Evolutionary conservation across 2,113 vertebrate genomes (phyloP), one percentile per base, ranked within the genome.

Genomic region (Grammomys surdaster): DNA sequence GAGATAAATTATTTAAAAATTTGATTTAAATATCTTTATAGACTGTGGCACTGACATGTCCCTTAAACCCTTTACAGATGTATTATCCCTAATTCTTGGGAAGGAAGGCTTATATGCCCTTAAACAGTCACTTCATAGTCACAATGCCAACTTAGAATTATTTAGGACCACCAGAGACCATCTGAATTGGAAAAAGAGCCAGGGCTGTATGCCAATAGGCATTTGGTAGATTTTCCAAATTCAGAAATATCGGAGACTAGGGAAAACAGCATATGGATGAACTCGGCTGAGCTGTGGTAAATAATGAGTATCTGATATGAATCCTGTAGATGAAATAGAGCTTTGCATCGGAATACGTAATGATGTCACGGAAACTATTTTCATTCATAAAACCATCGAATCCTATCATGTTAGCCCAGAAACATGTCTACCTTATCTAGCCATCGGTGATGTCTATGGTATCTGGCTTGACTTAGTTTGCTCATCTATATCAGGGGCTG

Each of bases 201-300:
- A 26, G 20, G 31, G 46, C 60, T 40, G 4, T 82, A 80, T 9
- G 10, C 63, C 56, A 58, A 9, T 40, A 82, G 48, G 60, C 69
- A 56, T 63, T 88, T 51, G 75, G 46, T 95, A 1, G 84, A 46
- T 88, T 93, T 87, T n/a, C 60, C 89, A 84, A 94, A 90, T 70
- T 73, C 48, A 48, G 69, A 82, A 75, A 69, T 87, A 77, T 65
- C 48, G 56, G 69, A 88, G 85, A 91, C 67, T 7, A 63, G 78
- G 40, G 76, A 56, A 90, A 86, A 78, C 17, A 20, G 56, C 76
- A 75, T 46, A 63, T 93, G 63, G 60, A 77, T 69, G 43, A 36
- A 65, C 33, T 89, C 82, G 24, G 26, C 11, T 1, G 40, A 81
- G 33, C 56, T 43, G 58, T 4, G 43, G 20, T 5, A 26, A 85